phyloP scores from a whole-genome alignment of 2,113 vertebrate species.

The Cinclus cinclus region DNA sequence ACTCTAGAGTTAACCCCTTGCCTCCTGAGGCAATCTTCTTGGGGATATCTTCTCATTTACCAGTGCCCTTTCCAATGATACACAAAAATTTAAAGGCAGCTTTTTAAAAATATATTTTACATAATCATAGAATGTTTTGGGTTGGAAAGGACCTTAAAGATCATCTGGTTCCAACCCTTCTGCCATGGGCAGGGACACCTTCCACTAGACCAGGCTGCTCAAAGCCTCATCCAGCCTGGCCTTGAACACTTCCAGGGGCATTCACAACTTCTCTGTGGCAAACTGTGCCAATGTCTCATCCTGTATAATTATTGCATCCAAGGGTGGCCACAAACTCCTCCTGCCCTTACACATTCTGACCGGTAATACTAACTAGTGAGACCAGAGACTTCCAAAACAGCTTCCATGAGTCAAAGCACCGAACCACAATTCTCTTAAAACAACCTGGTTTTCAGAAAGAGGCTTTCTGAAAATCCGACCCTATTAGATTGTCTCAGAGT shows the following conservation, averaged over 20 bases:
- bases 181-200: background rate
- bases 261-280: background rate
- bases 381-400: background rate
- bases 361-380: background rate
- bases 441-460: background rate
- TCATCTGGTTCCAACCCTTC: fast-evolving
- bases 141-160: background rate
- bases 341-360: background rate
- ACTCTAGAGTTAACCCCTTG: background rate
- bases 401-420: background rate
- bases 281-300: background rate
- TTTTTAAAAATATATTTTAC: background rate
- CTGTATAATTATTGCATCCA: background rate
- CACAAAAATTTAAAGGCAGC: background rate
- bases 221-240: background rate
- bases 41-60: background rate
- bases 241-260: background rate
- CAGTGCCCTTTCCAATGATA: background rate
- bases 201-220: background rate
- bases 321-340: background rate
- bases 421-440: background rate
- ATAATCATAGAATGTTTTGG: background rate
- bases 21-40: background rate
- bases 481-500: background rate
- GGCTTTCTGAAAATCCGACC: background rate